These are phyloP conservation scores for Atlantisia rogersi DNA, from an alignment of 2,113 vertebrate species.

Conservation along the genomic window DNA sequence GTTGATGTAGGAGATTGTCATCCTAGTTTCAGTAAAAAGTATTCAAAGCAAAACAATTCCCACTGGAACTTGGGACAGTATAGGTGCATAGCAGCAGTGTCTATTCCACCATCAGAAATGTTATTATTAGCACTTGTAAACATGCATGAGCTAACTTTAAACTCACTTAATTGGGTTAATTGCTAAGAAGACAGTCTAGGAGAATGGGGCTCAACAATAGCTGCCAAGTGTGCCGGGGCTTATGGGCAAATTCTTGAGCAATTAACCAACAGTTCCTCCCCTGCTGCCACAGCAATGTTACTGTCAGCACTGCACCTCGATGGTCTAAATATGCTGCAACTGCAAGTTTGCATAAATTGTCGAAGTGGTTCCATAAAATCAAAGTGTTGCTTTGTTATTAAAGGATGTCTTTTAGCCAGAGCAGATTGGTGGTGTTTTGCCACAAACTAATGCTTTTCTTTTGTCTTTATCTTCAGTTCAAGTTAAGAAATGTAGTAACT, in stretches of 20 bases:
- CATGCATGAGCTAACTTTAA: background rate
- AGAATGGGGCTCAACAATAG: background rate
- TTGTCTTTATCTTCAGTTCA: background rate
- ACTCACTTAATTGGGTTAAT: conserved; percentile 20
- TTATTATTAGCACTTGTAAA: background rate
- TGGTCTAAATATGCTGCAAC: background rate
- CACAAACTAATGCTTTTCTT: background rate
- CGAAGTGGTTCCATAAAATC: background rate
- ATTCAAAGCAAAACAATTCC: background rate
- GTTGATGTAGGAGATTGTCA: background rate
- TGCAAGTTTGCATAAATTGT: background rate
- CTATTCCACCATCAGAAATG: background rate
- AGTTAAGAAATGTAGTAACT: background rate
- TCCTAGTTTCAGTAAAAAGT: background rate
- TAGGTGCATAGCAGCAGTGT: background rate
- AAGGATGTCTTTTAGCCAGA: background rate
- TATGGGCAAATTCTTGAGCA: background rate
- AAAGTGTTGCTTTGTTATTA: background rate
- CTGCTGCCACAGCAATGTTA: background rate
- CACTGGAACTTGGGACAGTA: background rate
- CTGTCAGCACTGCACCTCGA: background rate
- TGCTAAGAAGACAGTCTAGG: background rate
- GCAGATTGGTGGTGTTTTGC: background rate
- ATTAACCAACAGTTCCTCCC: background rate
- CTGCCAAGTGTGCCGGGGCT: background rate